Evolutionary conservation across 2,113 vertebrate species (phyloP).

Genomic region (Gymnorhina tibicen): DNA sequence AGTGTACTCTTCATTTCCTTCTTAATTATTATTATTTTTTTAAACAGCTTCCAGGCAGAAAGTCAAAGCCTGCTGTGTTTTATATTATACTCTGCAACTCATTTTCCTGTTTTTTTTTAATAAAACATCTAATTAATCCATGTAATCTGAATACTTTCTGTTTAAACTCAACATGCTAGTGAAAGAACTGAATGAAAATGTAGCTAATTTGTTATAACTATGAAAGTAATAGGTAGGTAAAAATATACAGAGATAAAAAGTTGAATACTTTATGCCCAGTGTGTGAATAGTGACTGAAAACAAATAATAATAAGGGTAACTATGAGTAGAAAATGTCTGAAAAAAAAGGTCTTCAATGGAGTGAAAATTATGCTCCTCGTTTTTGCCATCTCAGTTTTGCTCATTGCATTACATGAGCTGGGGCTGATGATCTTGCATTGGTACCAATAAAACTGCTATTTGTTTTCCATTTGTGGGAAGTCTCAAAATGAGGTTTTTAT

Average conservation of each 20-base stretch:
- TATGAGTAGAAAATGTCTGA: not conserved
- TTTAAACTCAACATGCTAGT: conserved; percentile 64
- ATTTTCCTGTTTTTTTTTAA: conserved; percentile 63
- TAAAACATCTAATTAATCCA: conserved; percentile 76
- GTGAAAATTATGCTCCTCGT: not conserved
- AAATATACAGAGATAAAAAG: not conserved
- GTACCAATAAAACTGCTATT: not conserved
- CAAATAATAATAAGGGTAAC: not conserved
- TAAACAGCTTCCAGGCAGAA: conserved; percentile 73
- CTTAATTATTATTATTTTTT: conserved; percentile 75
- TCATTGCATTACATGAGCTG: not conserved
- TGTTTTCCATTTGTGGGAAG: not conserved
- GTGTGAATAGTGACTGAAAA: conserved; percentile 1
- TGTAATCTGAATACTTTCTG: conserved; percentile 61
- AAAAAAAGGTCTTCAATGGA: not conserved
- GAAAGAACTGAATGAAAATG: conserved; percentile 59
- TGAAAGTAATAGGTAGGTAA: conserved; percentile 25
- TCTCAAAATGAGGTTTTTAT: not conserved
- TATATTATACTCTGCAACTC: conserved; percentile 68
- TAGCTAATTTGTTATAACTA: conserved; percentile 50
- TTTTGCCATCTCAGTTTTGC: not conserved
- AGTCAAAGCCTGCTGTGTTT: conserved; percentile 76
- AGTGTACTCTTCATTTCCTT: conserved; percentile 68
- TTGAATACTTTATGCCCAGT: not conserved
- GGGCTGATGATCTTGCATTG: not conserved